phyloP scores from a whole-genome alignment of 2,113 vertebrate species.

The Channa argus region DNA sequence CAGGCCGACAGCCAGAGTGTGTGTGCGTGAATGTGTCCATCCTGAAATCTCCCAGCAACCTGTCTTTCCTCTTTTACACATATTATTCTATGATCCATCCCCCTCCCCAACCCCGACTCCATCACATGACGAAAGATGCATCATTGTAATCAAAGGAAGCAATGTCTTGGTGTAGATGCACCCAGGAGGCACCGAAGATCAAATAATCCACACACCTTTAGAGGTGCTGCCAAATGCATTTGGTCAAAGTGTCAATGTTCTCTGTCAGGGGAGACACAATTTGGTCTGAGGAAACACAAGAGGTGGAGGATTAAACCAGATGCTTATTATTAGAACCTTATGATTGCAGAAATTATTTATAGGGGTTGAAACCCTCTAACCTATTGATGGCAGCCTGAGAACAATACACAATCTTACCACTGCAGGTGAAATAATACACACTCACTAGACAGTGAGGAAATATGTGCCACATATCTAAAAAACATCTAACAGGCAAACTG shows the following conservation, averaged over 20 bases:
- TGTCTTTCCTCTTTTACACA: slow-evolving; percentile 5
- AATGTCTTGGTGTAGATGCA: background rate
- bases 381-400: slow-evolving; percentile 1
- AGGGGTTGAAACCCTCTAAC: slow-evolving; percentile 22
- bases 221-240: background rate
- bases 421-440: background rate
- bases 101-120: slow-evolving; percentile 21
- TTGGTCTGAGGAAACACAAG: slow-evolving; percentile 22
- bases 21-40: slow-evolving; percentile 25
- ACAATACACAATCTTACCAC: slow-evolving; percentile 2
- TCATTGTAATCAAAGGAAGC: slow-evolving; percentile 5
- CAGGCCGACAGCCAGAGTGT: slow-evolving; percentile 16
- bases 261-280: slow-evolving; percentile 8
- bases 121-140: background rate
- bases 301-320: background rate
- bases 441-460: background rate
- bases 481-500: background rate
- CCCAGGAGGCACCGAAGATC: slow-evolving; percentile 5
- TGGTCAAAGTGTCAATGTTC: slow-evolving; percentile 20
- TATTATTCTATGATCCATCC: slow-evolving; percentile 16
- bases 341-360: slow-evolving; percentile 30
- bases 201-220: slow-evolving; percentile 2
- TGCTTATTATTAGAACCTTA: no score
- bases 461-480: slow-evolving; percentile 10
- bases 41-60: slow-evolving; percentile 29